Conservation (phyloP, 2,888 invertebrate species). For the Drosophila gaucha region DNA sequence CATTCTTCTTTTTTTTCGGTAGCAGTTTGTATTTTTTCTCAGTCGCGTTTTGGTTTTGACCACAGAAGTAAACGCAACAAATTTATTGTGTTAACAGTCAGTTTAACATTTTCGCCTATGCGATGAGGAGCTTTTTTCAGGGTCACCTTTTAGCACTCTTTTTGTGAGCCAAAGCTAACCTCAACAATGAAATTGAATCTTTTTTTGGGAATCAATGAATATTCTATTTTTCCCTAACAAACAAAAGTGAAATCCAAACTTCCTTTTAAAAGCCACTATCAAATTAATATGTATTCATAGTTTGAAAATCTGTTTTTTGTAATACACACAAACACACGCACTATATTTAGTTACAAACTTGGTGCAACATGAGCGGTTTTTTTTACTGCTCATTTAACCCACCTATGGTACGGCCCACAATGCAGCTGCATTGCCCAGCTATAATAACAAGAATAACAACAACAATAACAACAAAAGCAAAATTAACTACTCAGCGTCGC, state of each 20-base stretch:
- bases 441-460: conserved; percentile 8
- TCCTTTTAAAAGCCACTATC: background rate
- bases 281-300: background rate
- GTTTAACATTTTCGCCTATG: conserved; percentile 20
- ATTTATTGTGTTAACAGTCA: conserved; percentile 28
- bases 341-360: conserved; percentile 1
- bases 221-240: background rate
- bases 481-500: conserved; percentile 34
- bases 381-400: conserved; percentile 28
- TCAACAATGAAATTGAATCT: conserved; percentile 7
- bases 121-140: conserved; percentile 3
- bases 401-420: conserved; percentile 5
- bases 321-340: background rate
- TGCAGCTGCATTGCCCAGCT: conserved; percentile 17
- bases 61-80: conserved; percentile 23
- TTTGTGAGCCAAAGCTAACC: background rate
- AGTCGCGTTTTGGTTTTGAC: conserved; percentile 30
- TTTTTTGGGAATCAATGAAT: conserved; percentile 1
- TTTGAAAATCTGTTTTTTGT: background rate
- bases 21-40: conserved; percentile 16
- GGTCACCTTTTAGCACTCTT: background rate
- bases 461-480: conserved; percentile 7
- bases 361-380: conserved; percentile 34
- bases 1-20: conserved; percentile 14
- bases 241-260: background rate